Conservation (phyloP, 2,888 invertebrate genomes). For the Plemyria rubiginata region DNA sequence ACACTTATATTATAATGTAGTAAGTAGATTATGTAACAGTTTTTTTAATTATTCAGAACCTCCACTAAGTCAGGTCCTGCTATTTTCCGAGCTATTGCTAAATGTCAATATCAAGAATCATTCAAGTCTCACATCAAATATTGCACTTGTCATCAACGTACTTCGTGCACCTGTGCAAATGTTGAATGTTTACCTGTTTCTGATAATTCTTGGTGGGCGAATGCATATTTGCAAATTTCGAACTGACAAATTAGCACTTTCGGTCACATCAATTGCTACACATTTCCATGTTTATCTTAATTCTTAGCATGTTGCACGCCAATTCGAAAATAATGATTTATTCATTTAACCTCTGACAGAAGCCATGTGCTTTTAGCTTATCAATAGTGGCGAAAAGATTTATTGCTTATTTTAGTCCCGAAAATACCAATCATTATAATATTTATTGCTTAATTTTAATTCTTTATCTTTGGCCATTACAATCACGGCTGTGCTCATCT, state of each 20-base stretch:
- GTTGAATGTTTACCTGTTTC: slow-evolving; percentile 62
- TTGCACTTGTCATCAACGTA: slow-evolving; percentile 62
- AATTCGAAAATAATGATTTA: slow-evolving; percentile 44
- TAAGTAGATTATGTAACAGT: too few species aligned
- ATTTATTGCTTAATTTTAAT: slow-evolving; percentile 55
- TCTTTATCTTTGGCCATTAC: slow-evolving; percentile 36
- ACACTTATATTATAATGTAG: too few species aligned
- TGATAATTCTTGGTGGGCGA: slow-evolving; percentile 63
- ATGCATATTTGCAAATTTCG: slow-evolving; percentile 72
- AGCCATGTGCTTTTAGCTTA: slow-evolving; percentile 56
- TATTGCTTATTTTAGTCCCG: slow-evolving; percentile 46
- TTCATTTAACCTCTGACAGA: slow-evolving; percentile 48
- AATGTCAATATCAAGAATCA: slow-evolving; percentile 27
- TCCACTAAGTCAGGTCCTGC: too few species aligned
- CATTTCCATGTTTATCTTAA: slow-evolving; percentile 57
- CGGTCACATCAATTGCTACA: slow-evolving; percentile 63
- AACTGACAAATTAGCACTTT: slow-evolving; percentile 74
- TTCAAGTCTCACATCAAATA: slow-evolving; percentile 56
- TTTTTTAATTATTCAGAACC: too few species aligned
- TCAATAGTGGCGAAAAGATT: slow-evolving; percentile 50
- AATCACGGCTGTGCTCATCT: slow-evolving; percentile 28
- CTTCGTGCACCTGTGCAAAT: slow-evolving; percentile 73
- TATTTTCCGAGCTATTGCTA: too few species aligned
- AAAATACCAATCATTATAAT: slow-evolving; percentile 47
- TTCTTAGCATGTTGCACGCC: slow-evolving; percentile 46